These are phyloP conservation scores for Tipula vernalis DNA, from an alignment of 2,888 invertebrate genomes.

Conservation along the genomic window DNA sequence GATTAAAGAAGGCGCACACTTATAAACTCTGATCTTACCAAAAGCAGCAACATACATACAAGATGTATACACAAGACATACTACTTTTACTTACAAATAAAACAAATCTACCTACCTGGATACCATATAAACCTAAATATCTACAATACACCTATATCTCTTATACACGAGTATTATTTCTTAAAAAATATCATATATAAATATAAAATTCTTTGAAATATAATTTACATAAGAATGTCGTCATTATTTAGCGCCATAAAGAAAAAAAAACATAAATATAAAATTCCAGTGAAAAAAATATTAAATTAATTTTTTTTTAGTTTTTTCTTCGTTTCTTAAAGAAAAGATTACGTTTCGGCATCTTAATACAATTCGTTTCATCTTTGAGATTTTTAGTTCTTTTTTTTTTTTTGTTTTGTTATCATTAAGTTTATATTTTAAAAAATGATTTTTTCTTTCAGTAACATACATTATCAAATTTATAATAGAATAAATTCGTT, in stretches of 20 bases:
- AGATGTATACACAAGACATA: background rate
- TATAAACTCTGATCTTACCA: background rate
- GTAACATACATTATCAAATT: background rate
- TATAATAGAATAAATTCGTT: background rate
- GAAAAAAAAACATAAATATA: background rate
- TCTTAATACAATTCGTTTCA: background rate
- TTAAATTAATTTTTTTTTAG: constrained; percentile 7
- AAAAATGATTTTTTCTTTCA: background rate
- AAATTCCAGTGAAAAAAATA: constrained; percentile 7
- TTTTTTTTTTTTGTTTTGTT: background rate
- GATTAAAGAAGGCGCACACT: background rate
- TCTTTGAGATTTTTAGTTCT: background rate
- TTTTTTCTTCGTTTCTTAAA: background rate
- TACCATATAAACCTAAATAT: background rate
- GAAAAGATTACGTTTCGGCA: constrained; percentile 8
- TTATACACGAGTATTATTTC: background rate
- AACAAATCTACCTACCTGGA: background rate
- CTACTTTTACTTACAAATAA: background rate
- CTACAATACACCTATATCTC: background rate
- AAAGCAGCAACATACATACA: background rate
- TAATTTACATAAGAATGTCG: constrained; percentile 11
- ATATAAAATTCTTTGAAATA: constrained; percentile 5
- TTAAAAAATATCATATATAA: background rate
- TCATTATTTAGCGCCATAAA: constrained; percentile 11
- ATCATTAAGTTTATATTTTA: background rate